Base-by-base conservation (phyloP, 2,113 vertebrate species). In the Otus sunia region DNA sequence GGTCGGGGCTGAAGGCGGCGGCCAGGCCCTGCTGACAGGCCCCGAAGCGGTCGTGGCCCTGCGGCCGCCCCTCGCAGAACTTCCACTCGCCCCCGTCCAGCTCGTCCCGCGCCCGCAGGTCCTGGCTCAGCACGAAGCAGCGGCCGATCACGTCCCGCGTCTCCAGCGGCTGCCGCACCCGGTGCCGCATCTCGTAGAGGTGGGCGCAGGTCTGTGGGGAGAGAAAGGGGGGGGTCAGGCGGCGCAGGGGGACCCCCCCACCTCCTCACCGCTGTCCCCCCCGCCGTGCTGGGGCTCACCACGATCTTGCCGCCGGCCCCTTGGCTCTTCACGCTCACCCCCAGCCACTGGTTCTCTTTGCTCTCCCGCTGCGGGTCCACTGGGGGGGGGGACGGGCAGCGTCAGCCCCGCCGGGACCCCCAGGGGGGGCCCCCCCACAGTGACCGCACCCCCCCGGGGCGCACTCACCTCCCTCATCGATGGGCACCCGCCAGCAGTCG, bases 261-360 rank as follows among this genome's bases (percentile, higher is more conserved):
- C 34, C 25, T 27, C 58, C 58, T 13, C 66, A 36, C 15, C 43
- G n/a, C 41, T 23, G 10, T 39, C 12, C 21, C 52, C 10, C 12
- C 10, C 34, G 9, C 10, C 4, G 2, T 1, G 26, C 17, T 4
- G 5, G 34, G 50, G 98, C 99, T 99, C 95, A 99, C 99, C 97
- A 99, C 99, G 47, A 99, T 98, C 95, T 99, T 99, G 49, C 99
- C 99, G 53, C 99, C 99, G 1, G 99, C 98, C 3, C 99, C 99
- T 89, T 99, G 99, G 97, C 99, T 99, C 97, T 98, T 98, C 25
- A 99, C 99, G 23, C 99, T 99, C 68, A 99, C 99, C 63, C 99
- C 99, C 86, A 99, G 92, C 99, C 99, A 99, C 95, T 99, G 99
- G 97, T 99, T 99, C 97, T 99, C 98, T 95, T 99, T 99, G 98